Conservation (phyloP, 2,888 invertebrate genomes). For the Cephus pulcher region DNA sequence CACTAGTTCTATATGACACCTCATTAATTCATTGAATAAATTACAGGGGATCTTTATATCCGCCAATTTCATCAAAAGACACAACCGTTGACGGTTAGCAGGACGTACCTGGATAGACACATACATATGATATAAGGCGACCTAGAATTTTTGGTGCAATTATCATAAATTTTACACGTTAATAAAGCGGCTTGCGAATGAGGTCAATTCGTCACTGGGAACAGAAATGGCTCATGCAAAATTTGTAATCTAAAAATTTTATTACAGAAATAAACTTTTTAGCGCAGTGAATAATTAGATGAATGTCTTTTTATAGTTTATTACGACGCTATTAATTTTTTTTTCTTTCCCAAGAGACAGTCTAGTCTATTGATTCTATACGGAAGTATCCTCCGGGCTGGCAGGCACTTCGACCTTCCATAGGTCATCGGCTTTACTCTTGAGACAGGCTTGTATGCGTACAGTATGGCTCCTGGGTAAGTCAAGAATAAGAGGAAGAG, state of each 20-base stretch:
- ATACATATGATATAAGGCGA: too few relatives aligned
- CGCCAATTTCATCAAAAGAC: not conserved
- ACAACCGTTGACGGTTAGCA: not conserved
- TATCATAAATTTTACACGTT: too few relatives aligned
- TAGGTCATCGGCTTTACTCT: slow-evolving; percentile 55
- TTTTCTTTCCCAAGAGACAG: not conserved
- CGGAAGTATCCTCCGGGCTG: not conserved
- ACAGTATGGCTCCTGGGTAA: slow-evolving; percentile 3
- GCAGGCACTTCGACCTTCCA: slow-evolving; percentile 44
- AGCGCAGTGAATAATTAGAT: not conserved
- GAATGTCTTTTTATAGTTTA: not conserved
- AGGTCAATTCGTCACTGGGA: too few relatives aligned
- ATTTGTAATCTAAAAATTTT: not conserved
- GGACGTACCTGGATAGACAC: too few relatives aligned
- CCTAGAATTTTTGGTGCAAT: too few relatives aligned
- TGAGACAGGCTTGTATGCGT: slow-evolving; percentile 3
- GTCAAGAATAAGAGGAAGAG: slow-evolving; percentile 5
- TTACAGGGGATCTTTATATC: not conserved
- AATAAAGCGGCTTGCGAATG: too few relatives aligned
- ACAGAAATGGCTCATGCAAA: too few relatives aligned
- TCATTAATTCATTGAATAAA: not conserved
- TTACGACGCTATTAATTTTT: not conserved
- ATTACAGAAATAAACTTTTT: not conserved
- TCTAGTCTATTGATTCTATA: not conserved
- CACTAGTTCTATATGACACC: not conserved